These are phyloP conservation scores for Acleris cristana DNA, from an alignment of 2,888 invertebrate species.

Conservation along the genomic window DNA sequence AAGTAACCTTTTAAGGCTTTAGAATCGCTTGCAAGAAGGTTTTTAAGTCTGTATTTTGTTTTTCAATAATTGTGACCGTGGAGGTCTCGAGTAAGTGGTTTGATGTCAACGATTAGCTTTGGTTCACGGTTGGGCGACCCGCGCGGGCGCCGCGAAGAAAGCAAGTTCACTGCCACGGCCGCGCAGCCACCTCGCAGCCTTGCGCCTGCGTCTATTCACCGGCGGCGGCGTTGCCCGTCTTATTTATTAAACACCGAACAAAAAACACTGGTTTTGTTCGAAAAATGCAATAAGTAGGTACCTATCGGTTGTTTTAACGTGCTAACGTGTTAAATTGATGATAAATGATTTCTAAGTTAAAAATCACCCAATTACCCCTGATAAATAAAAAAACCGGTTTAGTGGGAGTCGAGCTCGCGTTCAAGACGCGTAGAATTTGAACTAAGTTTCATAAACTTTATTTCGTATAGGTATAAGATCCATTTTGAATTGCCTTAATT, in stretches of 20 bases:
- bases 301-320: too few relatives aligned
- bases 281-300: too few relatives aligned
- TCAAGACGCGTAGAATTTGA: too few relatives aligned
- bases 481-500: too few relatives aligned
- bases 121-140: slow-evolving; percentile 65
- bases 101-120: slow-evolving; percentile 39
- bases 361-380: too few relatives aligned
- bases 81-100: slow-evolving; percentile 30
- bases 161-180: slow-evolving; percentile 83
- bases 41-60: slow-evolving; percentile 1
- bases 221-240: background rate
- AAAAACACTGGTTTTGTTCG: background rate
- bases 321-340: too few relatives aligned
- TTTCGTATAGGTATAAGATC: too few relatives aligned
- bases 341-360: too few relatives aligned
- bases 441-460: too few relatives aligned
- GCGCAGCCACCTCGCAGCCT: slow-evolving; percentile 75
- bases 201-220: slow-evolving; percentile 45
- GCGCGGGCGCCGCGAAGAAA: slow-evolving; percentile 68
- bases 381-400: too few relatives aligned
- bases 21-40: background rate
- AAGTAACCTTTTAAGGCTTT: background rate
- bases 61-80: slow-evolving; percentile 27
- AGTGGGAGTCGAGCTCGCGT: too few relatives aligned
- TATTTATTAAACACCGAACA: slow-evolving; percentile 9